Base-by-base conservation (phyloP, 2,888 invertebrate species). In the Copidosoma aretas region DNA sequence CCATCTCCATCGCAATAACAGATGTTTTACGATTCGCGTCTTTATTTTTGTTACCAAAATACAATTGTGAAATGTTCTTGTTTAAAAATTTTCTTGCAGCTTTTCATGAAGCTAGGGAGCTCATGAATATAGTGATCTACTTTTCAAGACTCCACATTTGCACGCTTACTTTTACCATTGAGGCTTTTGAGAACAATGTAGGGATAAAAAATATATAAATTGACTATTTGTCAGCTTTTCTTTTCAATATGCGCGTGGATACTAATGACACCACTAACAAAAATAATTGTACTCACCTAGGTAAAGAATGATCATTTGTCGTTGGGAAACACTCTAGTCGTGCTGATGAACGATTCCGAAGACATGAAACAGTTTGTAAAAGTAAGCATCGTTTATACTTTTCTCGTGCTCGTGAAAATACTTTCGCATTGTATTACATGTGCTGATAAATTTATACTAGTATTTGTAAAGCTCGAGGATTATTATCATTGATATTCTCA, bases 321-420 rank as follows among this genome's bases (percentile, higher is more conserved):
- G 19, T 76, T 83, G 39, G 82, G 82, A 67, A 76, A 83, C 32
- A 83, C 83, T 2, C 74, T 84, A 25, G 82, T 84, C 64, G 78
- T 84, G 32, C 57, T 84, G 43, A 59, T 84, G 32, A 82, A 82
- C 67, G 82, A 83, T 59, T 71, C 72, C 15, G 77, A 80, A 1
- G 74, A 75, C 12, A 73, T 80, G 53, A 77, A 74, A 17, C 76
- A 80, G 63, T 80, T 81, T 72, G 71, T 76, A 3, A 60, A 70
- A 63, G 83, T 83, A 77, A 79, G 63, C 77, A 75, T 69, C 61
- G 12, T 3, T 17, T 32, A 8, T 32, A 8, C 8, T 32, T 32
- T 32, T 32, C 4, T 32, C 32, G 8, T 32, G 32, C 8, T 5
- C 4, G 8, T 32, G 32, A 5, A 32, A 32, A 32, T 5, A 8